Evolutionary conservation across 1,140 invertebrate genomes (phyloP), one percentile per base, ranked within the genome.

Genomic region (Maconellicoccus hirsutus): DNA sequence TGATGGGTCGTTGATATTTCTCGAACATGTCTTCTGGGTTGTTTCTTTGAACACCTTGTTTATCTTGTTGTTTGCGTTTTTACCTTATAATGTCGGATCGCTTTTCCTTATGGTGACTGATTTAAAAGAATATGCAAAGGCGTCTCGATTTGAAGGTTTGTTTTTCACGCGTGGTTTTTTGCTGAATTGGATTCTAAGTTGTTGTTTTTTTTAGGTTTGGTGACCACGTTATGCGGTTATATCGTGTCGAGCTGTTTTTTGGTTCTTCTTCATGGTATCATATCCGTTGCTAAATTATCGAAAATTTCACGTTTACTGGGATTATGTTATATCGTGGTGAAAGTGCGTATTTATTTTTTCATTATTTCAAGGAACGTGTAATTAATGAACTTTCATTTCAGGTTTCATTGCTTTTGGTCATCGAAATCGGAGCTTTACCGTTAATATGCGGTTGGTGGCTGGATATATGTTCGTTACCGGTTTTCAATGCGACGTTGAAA

Each of bases 1-100:
- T 1, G 97, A 99, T 82, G 97, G 97, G 0, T 98, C 96, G 0
- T 84, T 99, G 27, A 75, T 96, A 16, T 99, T 99, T 77, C 81
- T 99, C 25, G 97, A 99, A 81, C 96, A 99, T 82, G 96, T 98
- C 0, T 98, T 99, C 78, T 99, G 96, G 96, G 95, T 98, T 8
- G 92, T 98, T 7, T 96, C 94, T 0, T 81, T 99, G 4, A 98
- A 98, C 78, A 96, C 95, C 3, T 82, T 98, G 21, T 98, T 98
- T 79, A 97, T 98, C 73, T 86, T 98, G 71, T 85, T 93, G 76
- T 87, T 92, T 84, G 97, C 96, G 39, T 98, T 96, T 77, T 94
- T 89, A 76, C 96, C 96, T 0, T 98, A 97, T 77, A 93, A 96
- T 76, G 93, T 98, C 80, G 96, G 97, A 1, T 87, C 91, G 74